Conservation (phyloP, 2,888 invertebrate genomes). For the Drosophila heteroneura region DNA sequence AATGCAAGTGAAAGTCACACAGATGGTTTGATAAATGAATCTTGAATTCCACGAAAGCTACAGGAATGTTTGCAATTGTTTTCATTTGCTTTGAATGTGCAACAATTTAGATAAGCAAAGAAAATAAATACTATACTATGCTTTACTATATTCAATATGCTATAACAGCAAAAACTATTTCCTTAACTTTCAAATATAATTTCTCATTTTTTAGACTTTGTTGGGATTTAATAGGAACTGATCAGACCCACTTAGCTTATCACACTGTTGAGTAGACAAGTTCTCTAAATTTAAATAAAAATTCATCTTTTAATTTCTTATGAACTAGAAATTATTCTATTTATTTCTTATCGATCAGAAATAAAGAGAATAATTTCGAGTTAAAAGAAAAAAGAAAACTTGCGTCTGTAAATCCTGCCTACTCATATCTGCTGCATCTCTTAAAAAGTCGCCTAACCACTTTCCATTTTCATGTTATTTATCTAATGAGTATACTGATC, state of each 20-base stretch:
- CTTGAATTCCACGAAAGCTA: neutral
- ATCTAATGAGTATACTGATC: slow-evolving; percentile 55
- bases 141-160: neutral
- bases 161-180: neutral
- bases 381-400: neutral
- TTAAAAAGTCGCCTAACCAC: slow-evolving; percentile 36
- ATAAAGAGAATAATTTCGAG: neutral
- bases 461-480: slow-evolving; percentile 58
- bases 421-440: neutral
- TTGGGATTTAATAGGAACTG: neutral
- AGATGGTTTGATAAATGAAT: neutral
- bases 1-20: slow-evolving; percentile 8
- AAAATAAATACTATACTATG: neutral
- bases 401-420: neutral
- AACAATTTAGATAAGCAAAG: neutral
- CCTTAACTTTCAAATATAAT: neutral
- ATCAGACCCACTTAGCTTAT: neutral
- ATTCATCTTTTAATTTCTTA: neutral
- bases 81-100: neutral
- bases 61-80: neutral
- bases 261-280: neutral
- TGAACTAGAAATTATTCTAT: neutral
- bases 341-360: neutral
- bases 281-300: neutral
- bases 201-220: neutral